Evolutionary conservation across 2,888 invertebrate genomes (phyloP).

Genomic region (Dilophus febrilis): DNA sequence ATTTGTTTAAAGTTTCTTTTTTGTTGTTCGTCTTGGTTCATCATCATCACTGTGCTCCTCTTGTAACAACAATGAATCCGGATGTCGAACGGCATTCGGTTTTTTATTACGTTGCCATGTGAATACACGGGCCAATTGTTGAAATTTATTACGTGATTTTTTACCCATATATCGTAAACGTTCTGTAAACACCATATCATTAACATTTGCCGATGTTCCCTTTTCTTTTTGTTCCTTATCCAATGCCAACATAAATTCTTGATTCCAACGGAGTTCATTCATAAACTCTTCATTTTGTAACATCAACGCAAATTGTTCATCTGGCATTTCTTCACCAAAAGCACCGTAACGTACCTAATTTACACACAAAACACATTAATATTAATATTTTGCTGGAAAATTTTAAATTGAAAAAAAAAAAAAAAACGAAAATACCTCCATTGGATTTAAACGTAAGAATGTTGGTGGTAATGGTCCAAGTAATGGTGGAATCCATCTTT

Average conservation of each 20-base stretch:
- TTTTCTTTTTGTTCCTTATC: conserved; percentile 50
- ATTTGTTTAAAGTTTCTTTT: neutral
- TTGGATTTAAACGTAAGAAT: conserved; percentile 48
- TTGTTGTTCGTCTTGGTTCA: conserved; percentile 20
- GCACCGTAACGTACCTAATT: conserved; percentile 21
- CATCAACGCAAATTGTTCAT: conserved; percentile 70
- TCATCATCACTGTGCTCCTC: conserved; percentile 47
- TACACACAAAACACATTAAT: too few relatives aligned
- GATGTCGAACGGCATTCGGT: conserved; percentile 29
- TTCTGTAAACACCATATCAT: conserved; percentile 51
- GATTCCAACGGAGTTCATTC: conserved; percentile 67
- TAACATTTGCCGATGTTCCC: conserved; percentile 38
- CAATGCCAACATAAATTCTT: conserved; percentile 70
- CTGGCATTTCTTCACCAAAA: conserved; percentile 49
- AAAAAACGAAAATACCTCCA: conserved; percentile 8
- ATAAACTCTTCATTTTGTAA: conserved; percentile 84
- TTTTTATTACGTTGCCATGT: conserved; percentile 44
- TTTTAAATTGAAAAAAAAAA: too few relatives aligned
- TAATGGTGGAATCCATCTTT: conserved; percentile 63
- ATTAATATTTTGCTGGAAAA: too few relatives aligned
- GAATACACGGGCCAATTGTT: conserved; percentile 61
- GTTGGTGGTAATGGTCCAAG: conserved; percentile 60
- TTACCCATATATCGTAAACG: conserved; percentile 69
- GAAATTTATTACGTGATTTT: conserved; percentile 65
- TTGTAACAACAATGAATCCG: conserved; percentile 39